Evolutionary conservation across 2,113 vertebrate genomes (phyloP), one percentile per base, ranked within the genome.

Genomic region (Brachirus orientalis): DNA sequence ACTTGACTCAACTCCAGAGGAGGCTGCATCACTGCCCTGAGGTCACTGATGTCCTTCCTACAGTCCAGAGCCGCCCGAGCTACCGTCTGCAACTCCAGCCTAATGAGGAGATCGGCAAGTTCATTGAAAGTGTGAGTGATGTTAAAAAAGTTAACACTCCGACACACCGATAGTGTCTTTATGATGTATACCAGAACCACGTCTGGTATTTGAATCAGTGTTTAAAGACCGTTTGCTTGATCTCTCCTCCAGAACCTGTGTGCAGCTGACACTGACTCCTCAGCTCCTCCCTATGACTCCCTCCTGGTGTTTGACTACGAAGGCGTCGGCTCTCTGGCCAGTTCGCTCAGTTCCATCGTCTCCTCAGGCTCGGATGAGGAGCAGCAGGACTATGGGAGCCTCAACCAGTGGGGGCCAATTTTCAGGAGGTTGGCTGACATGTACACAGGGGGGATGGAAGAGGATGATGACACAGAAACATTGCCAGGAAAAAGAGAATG

Each of bases 281-380:
- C 38, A 20, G 80, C 76, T 52, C 69, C 72, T 20, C 88, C 86
- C 0, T 85, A 71, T n/a, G 84, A 90, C 75, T 83, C 68, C 11
- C 44, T 88, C 18, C 56, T 89, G 63, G 79, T 88, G 61, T 88
- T 90, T 55, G 67, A 85, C 65, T 61, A 68, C 12, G 84, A 88
- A 68, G 84, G 84, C 0, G 33, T 9, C 0, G 71, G 68, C 11
- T 90, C 89, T 1, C 16, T 44, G 9, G 76, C 33, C 0, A 36
- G 35, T 45, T 87, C 79, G 0, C 86, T 90, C 69, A 81, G 85
- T 53, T 86, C 77, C 16, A 41, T 88, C 36, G 33, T 51, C 60
- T 81, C 70, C 19, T 82, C 75, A 9, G 82, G 72, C 52, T 65
- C 65, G 0, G 69, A 77, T 1, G 63, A 48, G 41, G 72, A 72